phyloP scores from a whole-genome alignment of 1,140 invertebrate genomes.

The Drosophila sp. region DNA sequence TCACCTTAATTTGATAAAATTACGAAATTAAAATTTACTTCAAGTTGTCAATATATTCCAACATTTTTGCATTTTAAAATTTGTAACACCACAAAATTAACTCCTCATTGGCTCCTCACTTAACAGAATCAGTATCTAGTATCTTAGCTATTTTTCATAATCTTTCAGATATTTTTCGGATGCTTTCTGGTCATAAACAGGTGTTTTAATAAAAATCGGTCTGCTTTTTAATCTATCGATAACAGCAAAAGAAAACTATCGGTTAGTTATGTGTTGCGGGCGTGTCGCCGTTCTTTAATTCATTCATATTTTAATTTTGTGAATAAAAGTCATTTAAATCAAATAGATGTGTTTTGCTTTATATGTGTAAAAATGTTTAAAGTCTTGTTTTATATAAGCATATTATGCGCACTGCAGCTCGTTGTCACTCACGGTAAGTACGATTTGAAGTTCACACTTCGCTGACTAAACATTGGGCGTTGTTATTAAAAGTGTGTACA shows the following conservation, averaged over 20 bases:
- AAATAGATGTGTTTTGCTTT: conserved; percentile 30
- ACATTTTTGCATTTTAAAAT: too few species aligned
- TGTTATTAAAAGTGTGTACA: conserved; percentile 35
- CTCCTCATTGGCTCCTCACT: too few species aligned
- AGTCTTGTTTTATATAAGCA: conserved; percentile 36
- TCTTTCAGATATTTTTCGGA: too few species aligned
- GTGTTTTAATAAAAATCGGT: too few species aligned
- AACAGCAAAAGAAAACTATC: conserved; percentile 1
- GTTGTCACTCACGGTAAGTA: conserved; percentile 53
- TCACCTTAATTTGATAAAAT: too few species aligned
- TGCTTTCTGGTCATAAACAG: too few species aligned
- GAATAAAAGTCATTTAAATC: conserved; percentile 15
- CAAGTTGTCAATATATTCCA: too few species aligned
- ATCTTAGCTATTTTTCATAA: too few species aligned
- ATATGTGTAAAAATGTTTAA: conserved; percentile 47
- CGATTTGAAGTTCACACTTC: neutral
- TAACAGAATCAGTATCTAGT: too few species aligned
- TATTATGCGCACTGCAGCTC: conserved; percentile 49
- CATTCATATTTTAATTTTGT: conserved; percentile 28
- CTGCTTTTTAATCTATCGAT: too few species aligned
- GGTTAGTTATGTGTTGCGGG: conserved; percentile 31
- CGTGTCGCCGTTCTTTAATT: conserved; percentile 48
- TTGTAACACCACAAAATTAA: too few species aligned
- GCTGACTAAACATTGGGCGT: conserved; percentile 62
- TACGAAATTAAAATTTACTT: too few species aligned